phyloP scores from a whole-genome alignment of 2,797 vertebrate species.

The Sandelia bainsii region DNA sequence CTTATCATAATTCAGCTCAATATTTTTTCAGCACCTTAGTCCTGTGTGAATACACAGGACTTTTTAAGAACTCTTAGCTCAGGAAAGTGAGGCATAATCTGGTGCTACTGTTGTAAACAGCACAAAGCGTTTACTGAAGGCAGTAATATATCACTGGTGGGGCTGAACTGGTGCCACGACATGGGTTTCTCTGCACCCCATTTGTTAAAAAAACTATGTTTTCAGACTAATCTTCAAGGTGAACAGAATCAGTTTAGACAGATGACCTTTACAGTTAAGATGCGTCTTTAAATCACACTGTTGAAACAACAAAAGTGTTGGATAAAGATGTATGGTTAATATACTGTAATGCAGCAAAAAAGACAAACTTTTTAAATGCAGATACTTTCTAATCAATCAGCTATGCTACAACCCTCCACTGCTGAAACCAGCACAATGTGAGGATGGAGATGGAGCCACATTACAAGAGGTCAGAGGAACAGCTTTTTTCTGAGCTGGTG shows the following conservation, averaged over 20 bases:
- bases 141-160: not conserved
- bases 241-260: constrained; percentile 46
- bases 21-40: not conserved
- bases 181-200: constrained; percentile 9
- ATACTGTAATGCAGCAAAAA: not conserved
- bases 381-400: not conserved
- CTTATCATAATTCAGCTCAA: constrained; percentile 3
- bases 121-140: constrained; percentile 3
- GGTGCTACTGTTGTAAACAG: constrained; percentile 1
- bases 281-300: too few relatives aligned
- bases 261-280: constrained; percentile 58
- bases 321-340: constrained; percentile 7
- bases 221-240: constrained; percentile 26
- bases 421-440: not conserved
- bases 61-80: not conserved
- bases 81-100: not conserved
- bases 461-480: constrained; percentile 11
- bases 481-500: constrained; percentile 28
- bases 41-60: not conserved
- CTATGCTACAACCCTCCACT: not conserved
- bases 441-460: constrained; percentile 1
- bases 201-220: constrained; percentile 44
- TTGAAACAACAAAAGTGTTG: not conserved
- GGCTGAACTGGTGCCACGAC: constrained; percentile 7
- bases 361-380: not conserved